Evolutionary conservation across 2,797 vertebrate species (phyloP).

Genomic region (Peromyscus eremicus): DNA sequence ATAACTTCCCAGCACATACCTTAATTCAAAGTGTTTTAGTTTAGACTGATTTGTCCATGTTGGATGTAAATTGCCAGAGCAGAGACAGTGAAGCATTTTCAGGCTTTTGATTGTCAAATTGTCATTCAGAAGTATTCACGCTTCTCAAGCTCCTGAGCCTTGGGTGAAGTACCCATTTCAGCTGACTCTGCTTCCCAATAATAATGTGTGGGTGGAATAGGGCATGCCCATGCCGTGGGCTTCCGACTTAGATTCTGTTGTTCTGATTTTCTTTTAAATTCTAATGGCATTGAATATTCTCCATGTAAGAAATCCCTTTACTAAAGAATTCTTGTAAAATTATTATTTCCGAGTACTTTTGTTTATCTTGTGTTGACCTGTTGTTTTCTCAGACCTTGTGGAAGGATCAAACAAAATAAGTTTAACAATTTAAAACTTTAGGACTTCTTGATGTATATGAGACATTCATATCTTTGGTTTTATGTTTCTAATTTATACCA

Average conservation of each 20-base stretch:
- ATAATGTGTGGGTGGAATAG: background rate
- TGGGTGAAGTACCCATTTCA: background rate
- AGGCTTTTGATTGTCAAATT: background rate
- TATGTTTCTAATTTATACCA: background rate
- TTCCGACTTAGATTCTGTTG: background rate
- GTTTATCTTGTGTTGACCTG: background rate
- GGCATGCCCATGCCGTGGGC: background rate
- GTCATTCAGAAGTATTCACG: background rate
- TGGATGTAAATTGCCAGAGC: constrained; percentile 11
- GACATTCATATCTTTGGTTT: background rate
- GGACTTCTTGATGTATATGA: background rate
- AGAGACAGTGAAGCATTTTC: background rate
- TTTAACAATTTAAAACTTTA: background rate
- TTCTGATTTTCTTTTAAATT: background rate
- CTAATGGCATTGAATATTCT: background rate
- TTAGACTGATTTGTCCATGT: constrained; percentile 31
- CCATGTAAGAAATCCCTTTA: background rate
- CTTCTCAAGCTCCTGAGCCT: background rate
- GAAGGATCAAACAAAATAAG: background rate
- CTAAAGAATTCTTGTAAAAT: background rate
- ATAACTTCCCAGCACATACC: background rate
- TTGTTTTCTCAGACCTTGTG: background rate
- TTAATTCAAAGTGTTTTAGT: constrained; percentile 41
- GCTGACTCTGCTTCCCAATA: background rate
- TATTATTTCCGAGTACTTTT: background rate